These are phyloP conservation scores for Acronicta psi DNA, from an alignment of 2,888 invertebrate species.

Conservation along the genomic window DNA sequence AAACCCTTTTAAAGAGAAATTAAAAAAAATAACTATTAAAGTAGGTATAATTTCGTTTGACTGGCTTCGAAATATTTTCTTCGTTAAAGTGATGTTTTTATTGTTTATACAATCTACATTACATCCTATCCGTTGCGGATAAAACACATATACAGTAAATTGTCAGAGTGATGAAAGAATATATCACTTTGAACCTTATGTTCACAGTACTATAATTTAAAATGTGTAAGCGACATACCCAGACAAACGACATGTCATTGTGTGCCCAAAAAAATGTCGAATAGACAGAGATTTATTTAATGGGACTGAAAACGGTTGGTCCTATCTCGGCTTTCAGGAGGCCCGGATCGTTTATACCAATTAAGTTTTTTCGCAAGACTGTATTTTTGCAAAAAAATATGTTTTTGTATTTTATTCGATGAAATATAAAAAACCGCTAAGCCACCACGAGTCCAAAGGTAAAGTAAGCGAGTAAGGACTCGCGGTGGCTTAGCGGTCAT, in stretches of 20 bases:
- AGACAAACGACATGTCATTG: slow-evolving; percentile 36
- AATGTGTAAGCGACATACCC: slow-evolving; percentile 13
- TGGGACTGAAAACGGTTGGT: slow-evolving; percentile 45
- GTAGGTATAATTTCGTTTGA: neutral
- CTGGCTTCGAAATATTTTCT: neutral
- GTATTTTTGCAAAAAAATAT: slow-evolving; percentile 1
- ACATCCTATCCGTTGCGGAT: slow-evolving; percentile 2
- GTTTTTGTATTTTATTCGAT: neutral
- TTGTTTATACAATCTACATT: slow-evolving; percentile 8
- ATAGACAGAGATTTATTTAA: slow-evolving; percentile 60
- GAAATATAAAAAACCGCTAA: no score
- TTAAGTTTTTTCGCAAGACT: slow-evolving; percentile 31
- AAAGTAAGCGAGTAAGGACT: no score
- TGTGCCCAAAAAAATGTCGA: slow-evolving; percentile 50
- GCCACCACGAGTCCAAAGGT: no score
- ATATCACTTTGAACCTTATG: slow-evolving; percentile 25
- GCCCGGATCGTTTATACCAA: slow-evolving; percentile 50
- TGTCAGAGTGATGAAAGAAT: neutral
- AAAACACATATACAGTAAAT: slow-evolving; percentile 11
- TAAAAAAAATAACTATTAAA: no score
- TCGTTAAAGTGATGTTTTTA: no score
- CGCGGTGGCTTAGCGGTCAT: no score
- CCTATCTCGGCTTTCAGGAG: slow-evolving; percentile 46
- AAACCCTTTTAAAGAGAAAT: no score
- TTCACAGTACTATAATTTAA: slow-evolving; percentile 19